Evolutionary conservation across 2,888 invertebrate genomes (phyloP), one percentile per base, ranked within the genome.

Genomic region (Leuctra nigra): DNA sequence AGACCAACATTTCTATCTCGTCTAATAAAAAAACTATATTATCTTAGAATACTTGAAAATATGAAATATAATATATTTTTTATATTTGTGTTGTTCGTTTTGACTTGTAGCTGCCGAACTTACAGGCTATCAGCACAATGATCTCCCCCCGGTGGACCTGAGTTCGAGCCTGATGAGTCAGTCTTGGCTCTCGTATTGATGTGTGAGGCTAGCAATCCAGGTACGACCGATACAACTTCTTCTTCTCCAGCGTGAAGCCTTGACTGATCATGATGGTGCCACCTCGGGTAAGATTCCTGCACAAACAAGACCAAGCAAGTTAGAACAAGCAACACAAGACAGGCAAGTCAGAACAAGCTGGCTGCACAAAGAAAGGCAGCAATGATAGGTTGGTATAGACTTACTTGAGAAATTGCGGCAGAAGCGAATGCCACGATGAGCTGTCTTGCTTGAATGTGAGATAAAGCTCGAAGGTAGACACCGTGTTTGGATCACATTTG

Each of bases 381-480:
- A n/a, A n/a, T n/a, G n/a, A n/a, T n/a, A n/a, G n/a, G n/a, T n/a
- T 4, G 23, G 23, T 4, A 44, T 57, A 63, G 63, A 83, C 88
- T 87, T 75, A 91, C 91, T 90, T 91, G 74, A 93, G 79, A 74
- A 93, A 88, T 73, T 91, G 91, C 72, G 91, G 90, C 74, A 93
- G 77, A 70, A 87, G 79, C 66, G 86, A 85, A 65, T 87, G 87
- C 93, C 93, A 93, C 69, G 88, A 86, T 66, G 87, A 84, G 60
- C 84, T 82, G 69, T 91, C 89, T 71, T 91, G 91, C 72, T 88
- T 88, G 64, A 94, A 78, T 53, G 90, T 92, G 63, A 94, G 78
- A 74, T 87, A 88, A 66, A 94, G 79, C 74, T 94, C 93, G 72
- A 93, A 94, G 61, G 93, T 94, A 61, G 92, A 87, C 53, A 92